These are phyloP conservation scores for Anomalospiza imberbis DNA, from an alignment of 2,797 vertebrate genomes.

Conservation along the genomic window DNA sequence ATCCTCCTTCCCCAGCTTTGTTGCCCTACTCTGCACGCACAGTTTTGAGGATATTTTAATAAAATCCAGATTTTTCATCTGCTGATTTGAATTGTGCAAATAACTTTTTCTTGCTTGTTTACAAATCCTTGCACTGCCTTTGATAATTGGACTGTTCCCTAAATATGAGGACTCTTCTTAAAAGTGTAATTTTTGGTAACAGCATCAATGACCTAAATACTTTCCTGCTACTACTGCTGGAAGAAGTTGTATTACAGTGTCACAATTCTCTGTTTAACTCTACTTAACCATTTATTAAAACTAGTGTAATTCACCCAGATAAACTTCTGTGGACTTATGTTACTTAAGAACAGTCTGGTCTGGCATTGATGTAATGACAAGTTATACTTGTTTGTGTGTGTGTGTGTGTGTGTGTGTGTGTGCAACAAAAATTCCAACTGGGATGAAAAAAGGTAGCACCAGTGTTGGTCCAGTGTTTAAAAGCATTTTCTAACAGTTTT, in stretches of 20 bases:
- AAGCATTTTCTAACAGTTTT: not conserved
- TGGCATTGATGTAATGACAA: not conserved
- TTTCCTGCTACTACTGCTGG: not conserved
- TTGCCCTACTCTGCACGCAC: not conserved
- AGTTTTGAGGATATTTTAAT: not conserved
- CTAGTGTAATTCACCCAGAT: not conserved
- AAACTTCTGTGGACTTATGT: not conserved
- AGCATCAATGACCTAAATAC: not conserved
- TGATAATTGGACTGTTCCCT: not conserved
- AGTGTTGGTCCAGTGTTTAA: not conserved
- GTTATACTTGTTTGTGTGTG: not conserved
- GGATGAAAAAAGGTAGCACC: not conserved
- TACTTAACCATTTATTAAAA: not conserved
- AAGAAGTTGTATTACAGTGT: not conserved
- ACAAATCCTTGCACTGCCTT: not conserved
- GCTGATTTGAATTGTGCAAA: not conserved
- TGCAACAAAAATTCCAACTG: not conserved
- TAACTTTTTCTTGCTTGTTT: not conserved
- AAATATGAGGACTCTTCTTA: not conserved
- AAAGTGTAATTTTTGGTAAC: not conserved
- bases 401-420: not conserved
- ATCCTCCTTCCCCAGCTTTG: not conserved
- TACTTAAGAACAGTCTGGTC: not conserved
- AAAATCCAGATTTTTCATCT: not conserved
- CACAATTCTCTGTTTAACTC: not conserved